Evolutionary conservation across 2,113 vertebrate genomes (phyloP).

Genomic region (Hystrix brachyura): DNA sequence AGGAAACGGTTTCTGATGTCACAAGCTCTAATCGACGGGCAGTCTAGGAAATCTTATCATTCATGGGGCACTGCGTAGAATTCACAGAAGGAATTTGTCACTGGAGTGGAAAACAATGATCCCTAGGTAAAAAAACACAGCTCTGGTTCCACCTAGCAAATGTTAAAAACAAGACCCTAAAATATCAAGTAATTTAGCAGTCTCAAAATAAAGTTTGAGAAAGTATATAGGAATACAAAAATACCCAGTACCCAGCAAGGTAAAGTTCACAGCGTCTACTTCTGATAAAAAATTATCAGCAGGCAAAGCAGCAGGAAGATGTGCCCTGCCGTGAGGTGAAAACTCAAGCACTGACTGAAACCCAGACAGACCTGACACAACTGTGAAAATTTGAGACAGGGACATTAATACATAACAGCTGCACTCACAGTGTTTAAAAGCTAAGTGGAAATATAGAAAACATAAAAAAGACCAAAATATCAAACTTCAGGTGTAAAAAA

Average conservation of each 20-base stretch:
- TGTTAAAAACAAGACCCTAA: background rate
- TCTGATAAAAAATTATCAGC: too few relatives aligned
- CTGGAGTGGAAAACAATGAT: background rate
- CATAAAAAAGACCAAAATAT: background rate
- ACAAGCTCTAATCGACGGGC: background rate
- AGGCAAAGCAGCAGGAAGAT: too few relatives aligned
- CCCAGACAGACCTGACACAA: background rate
- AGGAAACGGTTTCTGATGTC: background rate
- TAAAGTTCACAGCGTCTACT: too few relatives aligned
- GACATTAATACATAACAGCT: background rate
- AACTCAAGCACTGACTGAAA: background rate
- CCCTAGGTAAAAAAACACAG: too few relatives aligned
- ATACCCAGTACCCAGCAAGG: background rate
- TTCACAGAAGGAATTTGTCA: background rate
- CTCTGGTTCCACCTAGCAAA: background rate
- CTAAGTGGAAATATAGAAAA: background rate
- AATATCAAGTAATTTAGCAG: background rate
- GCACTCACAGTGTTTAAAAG: background rate
- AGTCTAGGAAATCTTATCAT: background rate
- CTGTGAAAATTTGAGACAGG: background rate
- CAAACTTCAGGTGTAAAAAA: background rate
- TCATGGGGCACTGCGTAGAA: background rate
- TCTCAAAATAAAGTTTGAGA: background rate
- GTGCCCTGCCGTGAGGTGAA: background rate
- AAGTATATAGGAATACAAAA: too few relatives aligned